phyloP scores from a whole-genome alignment of 1,140 invertebrate species.

The Drosophila melanica region DNA sequence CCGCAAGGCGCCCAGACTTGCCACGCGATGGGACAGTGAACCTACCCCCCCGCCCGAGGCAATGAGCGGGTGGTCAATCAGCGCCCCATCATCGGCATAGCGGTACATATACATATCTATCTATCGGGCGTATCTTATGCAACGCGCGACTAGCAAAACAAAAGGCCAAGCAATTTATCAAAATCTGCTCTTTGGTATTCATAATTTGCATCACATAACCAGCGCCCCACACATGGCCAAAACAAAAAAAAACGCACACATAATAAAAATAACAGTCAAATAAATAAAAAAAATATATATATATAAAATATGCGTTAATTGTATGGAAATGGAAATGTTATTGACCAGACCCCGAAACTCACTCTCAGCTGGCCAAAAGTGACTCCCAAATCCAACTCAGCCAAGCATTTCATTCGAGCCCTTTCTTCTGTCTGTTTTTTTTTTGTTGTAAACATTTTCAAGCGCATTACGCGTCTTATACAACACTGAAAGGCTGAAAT shows the following conservation, averaged over 20 bases:
- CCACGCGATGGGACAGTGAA: conserved; percentile 17
- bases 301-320: conserved; percentile 76
- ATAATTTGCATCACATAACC: conserved; percentile 79
- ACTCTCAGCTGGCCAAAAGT: background rate
- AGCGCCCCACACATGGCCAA: conserved; percentile 60
- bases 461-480: conserved; percentile 39
- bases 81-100: conserved; percentile 3
- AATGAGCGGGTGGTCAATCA: background rate
- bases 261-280: conserved; percentile 8
- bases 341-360: conserved; percentile 32
- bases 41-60: background rate
- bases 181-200: conserved; percentile 58
- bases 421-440: conserved; percentile 47
- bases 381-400: conserved; percentile 9
- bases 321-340: conserved; percentile 71
- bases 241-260: conserved; percentile 37
- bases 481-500: conserved; percentile 27
- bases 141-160: conserved; percentile 31
- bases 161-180: conserved; percentile 68
- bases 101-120: background rate
- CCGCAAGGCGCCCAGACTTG: conserved; percentile 25
- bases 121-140: conserved; percentile 25
- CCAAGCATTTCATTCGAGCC: conserved; percentile 64
- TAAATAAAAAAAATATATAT: conserved; percentile 1
- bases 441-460: conserved; percentile 13